Conservation (phyloP, 2,888 invertebrate genomes). For the Leucophenga maculata region DNA sequence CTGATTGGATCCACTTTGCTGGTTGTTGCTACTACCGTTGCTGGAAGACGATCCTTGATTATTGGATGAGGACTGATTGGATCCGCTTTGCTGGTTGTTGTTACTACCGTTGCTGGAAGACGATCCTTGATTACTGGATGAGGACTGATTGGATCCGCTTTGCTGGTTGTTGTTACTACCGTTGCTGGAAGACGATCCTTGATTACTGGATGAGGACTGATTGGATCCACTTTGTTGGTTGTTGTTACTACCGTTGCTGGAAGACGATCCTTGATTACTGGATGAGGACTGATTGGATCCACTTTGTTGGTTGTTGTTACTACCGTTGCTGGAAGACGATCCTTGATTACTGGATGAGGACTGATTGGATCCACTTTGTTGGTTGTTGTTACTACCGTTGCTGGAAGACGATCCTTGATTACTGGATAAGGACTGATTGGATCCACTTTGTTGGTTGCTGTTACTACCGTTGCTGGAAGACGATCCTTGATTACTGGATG, state of each 20-base stretch:
- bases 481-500: conserved; percentile 23
- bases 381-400: too few relatives aligned
- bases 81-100: conserved; percentile 18
- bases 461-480: conserved; percentile 3
- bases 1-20: conserved; percentile 7
- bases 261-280: conserved; percentile 12
- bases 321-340: conserved; percentile 9
- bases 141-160: conserved; percentile 6
- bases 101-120: conserved; percentile 28
- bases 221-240: too few relatives aligned
- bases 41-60: conserved; percentile 33
- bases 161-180: conserved; percentile 17
- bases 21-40: conserved; percentile 20
- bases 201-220: conserved; percentile 19
- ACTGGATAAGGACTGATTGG: too few relatives aligned
- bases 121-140: conserved; percentile 32
- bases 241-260: too few relatives aligned
- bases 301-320: too few relatives aligned
- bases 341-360: conserved; percentile 24
- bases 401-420: conserved; percentile 15
- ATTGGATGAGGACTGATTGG: conserved; percentile 22
- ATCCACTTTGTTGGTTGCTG: too few relatives aligned
- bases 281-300: too few relatives aligned
- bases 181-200: conserved; percentile 8
- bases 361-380: too few relatives aligned